phyloP scores from a whole-genome alignment of 2,888 invertebrate genomes.

The Bibio marci region DNA sequence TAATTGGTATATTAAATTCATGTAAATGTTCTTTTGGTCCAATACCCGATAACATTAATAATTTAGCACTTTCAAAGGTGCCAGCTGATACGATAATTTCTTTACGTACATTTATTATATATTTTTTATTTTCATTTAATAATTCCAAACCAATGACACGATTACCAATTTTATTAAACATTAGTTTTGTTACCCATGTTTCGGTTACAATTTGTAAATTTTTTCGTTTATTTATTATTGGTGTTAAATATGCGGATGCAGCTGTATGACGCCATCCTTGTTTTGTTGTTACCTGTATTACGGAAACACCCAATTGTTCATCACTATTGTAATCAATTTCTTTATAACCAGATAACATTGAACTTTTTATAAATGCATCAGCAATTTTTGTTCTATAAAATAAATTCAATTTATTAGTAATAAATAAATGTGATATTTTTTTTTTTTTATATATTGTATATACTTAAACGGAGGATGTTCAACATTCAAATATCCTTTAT shows the following conservation, averaged over 20 bases:
- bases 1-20: slow-evolving; percentile 24
- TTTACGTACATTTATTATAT: slow-evolving; percentile 29
- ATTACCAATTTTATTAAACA: slow-evolving; percentile 22
- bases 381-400: slow-evolving; percentile 25
- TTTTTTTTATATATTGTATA: no score
- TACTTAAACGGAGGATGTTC: slow-evolving; percentile 24
- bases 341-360: slow-evolving; percentile 33
- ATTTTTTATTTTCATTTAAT: slow-evolving; percentile 17
- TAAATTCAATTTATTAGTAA: not conserved
- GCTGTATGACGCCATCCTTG: slow-evolving; percentile 32
- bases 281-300: slow-evolving; percentile 33
- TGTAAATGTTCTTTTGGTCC: slow-evolving; percentile 30
- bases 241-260: slow-evolving; percentile 34
- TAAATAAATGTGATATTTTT: no score
- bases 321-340: slow-evolving; percentile 23
- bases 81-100: slow-evolving; percentile 46
- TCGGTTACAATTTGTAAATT: slow-evolving; percentile 36
- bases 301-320: slow-evolving; percentile 33
- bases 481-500: slow-evolving; percentile 22
- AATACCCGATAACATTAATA: slow-evolving; percentile 42
- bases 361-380: slow-evolving; percentile 40
- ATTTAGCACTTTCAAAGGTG: slow-evolving; percentile 43
- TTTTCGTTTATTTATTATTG: slow-evolving; percentile 23
- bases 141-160: slow-evolving; percentile 30
- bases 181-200: slow-evolving; percentile 31